Base-by-base conservation (phyloP, 2,888 invertebrate genomes). In the Brachyptera risi region DNA sequence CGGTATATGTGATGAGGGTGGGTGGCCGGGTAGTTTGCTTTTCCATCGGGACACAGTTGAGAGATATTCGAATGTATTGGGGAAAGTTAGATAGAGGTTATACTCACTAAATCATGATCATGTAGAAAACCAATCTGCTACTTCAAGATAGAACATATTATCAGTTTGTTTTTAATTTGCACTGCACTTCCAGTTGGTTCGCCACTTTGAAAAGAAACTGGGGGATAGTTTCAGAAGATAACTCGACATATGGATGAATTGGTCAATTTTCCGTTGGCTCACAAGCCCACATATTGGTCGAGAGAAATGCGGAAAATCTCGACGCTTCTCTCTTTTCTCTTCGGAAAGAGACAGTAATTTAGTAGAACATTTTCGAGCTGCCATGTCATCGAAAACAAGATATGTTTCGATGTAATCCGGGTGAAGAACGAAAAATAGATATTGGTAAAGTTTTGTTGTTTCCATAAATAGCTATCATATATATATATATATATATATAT, bases 331-430 rank as follows among this genome's bases (percentile, higher is more conserved):
- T 17, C 51, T 7, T 17, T 11, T 17, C 15, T n/a, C 51, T 3
- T 15, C 51, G 51, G 24, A 13, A 49, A 49, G 31, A n/a, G 51
- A 27, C 51, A 31, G 54, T 54, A 54, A 54, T 54, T 54, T 54
- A 54, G 54, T 35, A 15, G 35, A 19, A 54, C 54, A 35, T 54
- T 54, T 44, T 54, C 21, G 35, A 54, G 31, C 54, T 54, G 54
- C 54, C 37, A 54, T 35, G 54, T 54, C 54, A 54, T 54, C 54
- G 54, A 37, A 44, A 54, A 54, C 54, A 37, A 51, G 23, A 31
- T 51, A 19, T 54, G 54, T 24, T 37, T 19, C 54, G 54, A 54
- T 21, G 50, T 27, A 51, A 51, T 51, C 50, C 50, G 26, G 27
- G 13, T 24, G 54, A 54, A 54, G 37, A 47, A 47, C 24, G 23